A percentile compares a stretch with the other conserved stretches of the same genome.
These are phyloP conservation scores for Tolypeutes matacus DNA, from an alignment of 2,797 vertebrate genomes.

Conservation along the genomic window DNA sequence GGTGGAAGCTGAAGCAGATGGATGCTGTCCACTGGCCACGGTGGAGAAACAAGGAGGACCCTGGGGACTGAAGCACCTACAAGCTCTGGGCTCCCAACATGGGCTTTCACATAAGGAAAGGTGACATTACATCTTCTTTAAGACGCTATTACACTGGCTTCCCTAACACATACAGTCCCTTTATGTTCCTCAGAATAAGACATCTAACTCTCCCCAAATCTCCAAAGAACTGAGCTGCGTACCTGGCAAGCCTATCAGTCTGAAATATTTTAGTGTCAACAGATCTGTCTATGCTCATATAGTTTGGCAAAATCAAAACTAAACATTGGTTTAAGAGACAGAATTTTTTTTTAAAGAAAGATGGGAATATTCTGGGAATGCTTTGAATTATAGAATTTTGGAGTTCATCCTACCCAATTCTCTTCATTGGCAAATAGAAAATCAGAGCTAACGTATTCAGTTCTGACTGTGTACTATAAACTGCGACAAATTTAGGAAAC, in stretches of 20 bases:
- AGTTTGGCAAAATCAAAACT: background rate
- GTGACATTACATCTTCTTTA: background rate
- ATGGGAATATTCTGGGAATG: background rate
- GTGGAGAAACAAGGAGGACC: background rate
- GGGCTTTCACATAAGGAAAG: background rate
- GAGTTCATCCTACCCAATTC: background rate
- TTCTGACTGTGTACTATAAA: too few relatives aligned
- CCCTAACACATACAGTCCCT: background rate
- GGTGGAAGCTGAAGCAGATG: background rate
- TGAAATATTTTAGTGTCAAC: background rate
- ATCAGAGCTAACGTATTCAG: background rate
- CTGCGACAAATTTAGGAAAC: background rate
- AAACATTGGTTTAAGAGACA: background rate
- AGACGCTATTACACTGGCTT: background rate
- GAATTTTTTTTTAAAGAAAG: background rate
- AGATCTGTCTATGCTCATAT: background rate
- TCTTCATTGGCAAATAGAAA: rapidly evolving
- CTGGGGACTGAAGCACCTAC: rapidly evolving
- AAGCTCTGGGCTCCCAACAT: background rate
- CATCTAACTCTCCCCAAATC: background rate
- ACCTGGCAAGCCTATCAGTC: background rate
- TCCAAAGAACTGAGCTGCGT: background rate
- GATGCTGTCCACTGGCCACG: rapidly evolving
- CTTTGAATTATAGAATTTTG: background rate
- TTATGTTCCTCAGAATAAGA: background rate